Conservation (phyloP, 2,113 vertebrate species). For the Ameiurus melas region DNA sequence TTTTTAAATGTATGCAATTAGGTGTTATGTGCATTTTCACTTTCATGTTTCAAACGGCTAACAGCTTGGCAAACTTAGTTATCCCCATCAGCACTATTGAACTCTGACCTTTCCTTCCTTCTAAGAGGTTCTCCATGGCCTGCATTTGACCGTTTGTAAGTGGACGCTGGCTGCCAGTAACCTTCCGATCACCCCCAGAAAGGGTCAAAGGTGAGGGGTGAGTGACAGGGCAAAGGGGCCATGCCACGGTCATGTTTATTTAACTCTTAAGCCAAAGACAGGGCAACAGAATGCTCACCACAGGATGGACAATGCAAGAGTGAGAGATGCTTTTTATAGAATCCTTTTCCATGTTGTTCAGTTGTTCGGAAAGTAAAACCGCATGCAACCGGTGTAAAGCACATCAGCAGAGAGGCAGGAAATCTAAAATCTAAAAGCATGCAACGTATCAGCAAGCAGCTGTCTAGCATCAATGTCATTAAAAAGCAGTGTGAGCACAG, state of each 20-base stretch:
- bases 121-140: not conserved
- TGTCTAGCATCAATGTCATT: constrained; percentile 44
- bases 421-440: constrained; percentile 29
- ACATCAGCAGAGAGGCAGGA: constrained; percentile 4
- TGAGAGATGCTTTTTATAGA: constrained; percentile 1
- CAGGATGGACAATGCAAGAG: constrained; percentile 41
- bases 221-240: constrained; percentile 51
- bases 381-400: constrained; percentile 19
- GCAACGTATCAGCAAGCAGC: constrained; percentile 39
- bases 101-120: constrained; percentile 1
- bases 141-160: constrained; percentile 31
- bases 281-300: constrained; percentile 30
- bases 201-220: constrained; percentile 56
- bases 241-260: constrained; percentile 51
- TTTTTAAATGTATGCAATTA: not conserved
- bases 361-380: not conserved
- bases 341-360: not conserved
- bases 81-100: not conserved
- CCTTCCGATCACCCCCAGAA: constrained; percentile 37
- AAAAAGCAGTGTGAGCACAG: constrained; percentile 40
- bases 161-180: constrained; percentile 25
- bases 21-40: not conserved
- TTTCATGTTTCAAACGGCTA: not conserved
- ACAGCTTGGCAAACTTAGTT: not conserved
- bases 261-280: constrained; percentile 47